Conservation (phyloP, 64 coral and sea anemone species). For the Hydrozoanthus tunicans region DNA sequence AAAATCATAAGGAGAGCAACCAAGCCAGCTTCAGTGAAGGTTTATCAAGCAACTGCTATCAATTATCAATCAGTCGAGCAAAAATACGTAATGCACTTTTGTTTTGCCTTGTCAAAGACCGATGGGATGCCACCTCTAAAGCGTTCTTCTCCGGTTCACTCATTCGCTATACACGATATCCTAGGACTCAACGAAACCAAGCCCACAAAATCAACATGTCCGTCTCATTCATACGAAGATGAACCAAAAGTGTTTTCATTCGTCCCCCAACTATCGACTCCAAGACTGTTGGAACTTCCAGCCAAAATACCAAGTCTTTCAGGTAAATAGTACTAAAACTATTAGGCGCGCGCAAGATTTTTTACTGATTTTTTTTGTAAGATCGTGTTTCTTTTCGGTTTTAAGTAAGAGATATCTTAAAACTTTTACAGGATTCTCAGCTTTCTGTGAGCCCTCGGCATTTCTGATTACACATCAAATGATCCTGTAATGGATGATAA, state of each 20-base stretch:
- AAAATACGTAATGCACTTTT: constrained; percentile 75
- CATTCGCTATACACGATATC: constrained; percentile 95
- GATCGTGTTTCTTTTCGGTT: constrained; percentile 9
- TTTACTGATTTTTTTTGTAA: not conserved
- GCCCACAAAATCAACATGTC: constrained; percentile 34
- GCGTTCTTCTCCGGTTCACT: constrained; percentile 84
- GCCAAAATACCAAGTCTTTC: constrained; percentile 15
- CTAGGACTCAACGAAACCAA: constrained; percentile 82
- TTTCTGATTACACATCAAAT: constrained; percentile 72
- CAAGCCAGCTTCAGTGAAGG: not conserved
- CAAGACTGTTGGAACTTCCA: constrained; percentile 1
- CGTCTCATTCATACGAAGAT: constrained; percentile 27
- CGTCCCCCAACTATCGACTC: constrained; percentile 30
- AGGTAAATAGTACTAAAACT: constrained; percentile 28
- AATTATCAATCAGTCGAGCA: not conserved
- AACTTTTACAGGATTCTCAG: constrained; percentile 12
- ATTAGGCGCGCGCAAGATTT: not conserved
- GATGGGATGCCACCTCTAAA: constrained; percentile 76
- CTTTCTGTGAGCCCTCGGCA: constrained; percentile 46
- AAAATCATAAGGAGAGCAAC: not conserved
- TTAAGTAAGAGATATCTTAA: constrained; percentile 39
- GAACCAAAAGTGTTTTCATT: constrained; percentile 55
- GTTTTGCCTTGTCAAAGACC: constrained; percentile 65
- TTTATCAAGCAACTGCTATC: not conserved
- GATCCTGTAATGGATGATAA: constrained; percentile 83